A percentile compares a stretch with the other conserved stretches of the same genome.
Evolutionary conservation across 2,888 invertebrate genomes (phyloP).

Genomic region (Chymomyza fuscimana): DNA sequence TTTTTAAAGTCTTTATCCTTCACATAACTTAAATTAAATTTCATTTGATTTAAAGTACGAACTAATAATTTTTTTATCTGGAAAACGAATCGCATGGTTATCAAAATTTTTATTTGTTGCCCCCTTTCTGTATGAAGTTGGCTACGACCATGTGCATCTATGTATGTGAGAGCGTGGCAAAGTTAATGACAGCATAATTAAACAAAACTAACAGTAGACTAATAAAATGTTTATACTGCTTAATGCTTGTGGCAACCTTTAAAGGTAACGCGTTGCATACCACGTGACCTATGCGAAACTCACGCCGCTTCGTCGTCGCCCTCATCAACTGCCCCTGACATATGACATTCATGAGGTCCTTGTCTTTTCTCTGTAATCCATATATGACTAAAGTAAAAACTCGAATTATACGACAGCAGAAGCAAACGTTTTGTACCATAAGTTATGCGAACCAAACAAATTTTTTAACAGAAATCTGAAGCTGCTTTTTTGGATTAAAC

Average conservation of each 20-base stretch:
- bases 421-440: too few relatives aligned
- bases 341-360: not conserved
- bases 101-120: too few relatives aligned
- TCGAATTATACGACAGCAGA: not conserved
- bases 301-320: not conserved
- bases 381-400: not conserved
- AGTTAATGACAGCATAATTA: slow-evolving; percentile 72
- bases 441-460: not conserved
- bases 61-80: too few relatives aligned
- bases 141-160: not conserved
- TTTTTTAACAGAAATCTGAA: too few relatives aligned
- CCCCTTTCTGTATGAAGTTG: too few relatives aligned
- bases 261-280: slow-evolving; percentile 25
- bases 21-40: too few relatives aligned
- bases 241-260: slow-evolving; percentile 45
- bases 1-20: too few relatives aligned
- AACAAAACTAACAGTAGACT: slow-evolving; percentile 68
- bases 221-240: slow-evolving; percentile 61
- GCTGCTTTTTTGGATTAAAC: too few relatives aligned
- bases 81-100: too few relatives aligned
- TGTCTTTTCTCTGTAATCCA: slow-evolving; percentile 9
- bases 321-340: not conserved
- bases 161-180: slow-evolving; percentile 45
- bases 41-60: too few relatives aligned
- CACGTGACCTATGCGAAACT: not conserved